Conservation (phyloP, 1,140 invertebrate species). For the Physella acuta region DNA sequence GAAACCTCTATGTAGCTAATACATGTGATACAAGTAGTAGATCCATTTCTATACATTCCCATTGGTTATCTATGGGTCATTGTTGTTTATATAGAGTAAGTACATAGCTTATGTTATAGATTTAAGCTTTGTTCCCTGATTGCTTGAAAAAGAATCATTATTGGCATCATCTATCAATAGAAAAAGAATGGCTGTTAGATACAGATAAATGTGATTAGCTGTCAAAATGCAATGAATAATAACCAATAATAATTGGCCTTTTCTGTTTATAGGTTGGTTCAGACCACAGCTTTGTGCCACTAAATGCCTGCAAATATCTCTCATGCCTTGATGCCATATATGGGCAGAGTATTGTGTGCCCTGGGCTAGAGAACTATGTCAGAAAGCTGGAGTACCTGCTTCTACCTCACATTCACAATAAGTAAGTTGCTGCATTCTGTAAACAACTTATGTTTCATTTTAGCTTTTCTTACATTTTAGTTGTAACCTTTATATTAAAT, state of each 20-base stretch:
- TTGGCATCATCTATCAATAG: neutral
- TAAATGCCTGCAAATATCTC: conserved; percentile 36
- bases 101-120: too few relatives aligned
- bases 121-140: too few relatives aligned
- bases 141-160: too few relatives aligned
- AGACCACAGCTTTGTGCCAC: conserved; percentile 46
- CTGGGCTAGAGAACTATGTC: conserved; percentile 42
- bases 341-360: conserved; percentile 38
- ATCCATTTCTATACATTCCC: too few relatives aligned
- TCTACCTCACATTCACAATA: conserved; percentile 40
- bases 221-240: neutral
- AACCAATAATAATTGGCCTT: neutral
- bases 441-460: too few relatives aligned
- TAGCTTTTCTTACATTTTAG: too few relatives aligned
- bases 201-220: neutral
- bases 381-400: conserved; percentile 36
- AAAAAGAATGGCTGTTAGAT: neutral
- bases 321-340: conserved; percentile 34
- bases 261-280: conserved; percentile 32
- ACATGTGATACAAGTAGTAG: too few relatives aligned
- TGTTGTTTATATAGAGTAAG: too few relatives aligned
- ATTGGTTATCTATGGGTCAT: too few relatives aligned
- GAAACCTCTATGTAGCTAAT: too few relatives aligned
- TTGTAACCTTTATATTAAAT: too few relatives aligned
- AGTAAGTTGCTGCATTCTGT: conserved; percentile 29